phyloP scores from a whole-genome alignment of 2,113 vertebrate genomes.

The Chaetodon trifascialis region DNA sequence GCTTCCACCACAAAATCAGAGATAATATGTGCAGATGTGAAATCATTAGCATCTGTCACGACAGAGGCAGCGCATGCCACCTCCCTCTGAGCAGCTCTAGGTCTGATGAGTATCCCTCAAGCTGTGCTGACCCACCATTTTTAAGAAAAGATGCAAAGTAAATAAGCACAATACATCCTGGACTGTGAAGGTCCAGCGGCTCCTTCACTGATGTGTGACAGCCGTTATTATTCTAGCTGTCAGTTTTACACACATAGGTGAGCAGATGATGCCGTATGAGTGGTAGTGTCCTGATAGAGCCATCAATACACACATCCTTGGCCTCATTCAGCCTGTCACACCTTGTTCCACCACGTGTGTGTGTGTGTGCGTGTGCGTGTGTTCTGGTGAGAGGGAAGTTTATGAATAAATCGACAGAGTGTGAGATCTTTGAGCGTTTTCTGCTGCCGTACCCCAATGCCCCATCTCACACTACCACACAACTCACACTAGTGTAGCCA shows the following conservation, averaged over 20 bases:
- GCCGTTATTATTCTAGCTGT: conserved; percentile 91
- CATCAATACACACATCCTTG: conserved; percentile 87
- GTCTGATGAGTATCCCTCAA: conserved; percentile 75
- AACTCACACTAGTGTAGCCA: neutral
- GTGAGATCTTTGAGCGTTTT: conserved; percentile 55
- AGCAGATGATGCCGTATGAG: conserved; percentile 85
- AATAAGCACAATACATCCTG: conserved; percentile 86
- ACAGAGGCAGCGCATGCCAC: neutral
- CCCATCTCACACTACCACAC: neutral
- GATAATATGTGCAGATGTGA: conserved; percentile 19
- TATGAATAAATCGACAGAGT: conserved; percentile 63
- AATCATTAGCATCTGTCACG: conserved; percentile 48
- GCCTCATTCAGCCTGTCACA: conserved; percentile 74
- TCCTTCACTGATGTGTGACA: conserved; percentile 88
- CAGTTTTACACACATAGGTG: conserved; percentile 87
- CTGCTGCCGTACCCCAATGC: conserved; percentile 13
- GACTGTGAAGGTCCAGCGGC: conserved; percentile 84
- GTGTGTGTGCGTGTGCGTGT: conserved; percentile 8
- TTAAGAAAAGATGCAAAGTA: conserved; percentile 81
- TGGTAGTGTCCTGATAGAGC: conserved; percentile 87
- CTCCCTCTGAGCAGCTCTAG: conserved; percentile 51
- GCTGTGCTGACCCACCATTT: conserved; percentile 70
- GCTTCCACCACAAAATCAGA: conserved; percentile 9
- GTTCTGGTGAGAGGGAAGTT: conserved; percentile 10
- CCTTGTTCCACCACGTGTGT: conserved; percentile 48